Base-by-base conservation (phyloP, 2,888 invertebrate species). In the Phasia obesa region DNA sequence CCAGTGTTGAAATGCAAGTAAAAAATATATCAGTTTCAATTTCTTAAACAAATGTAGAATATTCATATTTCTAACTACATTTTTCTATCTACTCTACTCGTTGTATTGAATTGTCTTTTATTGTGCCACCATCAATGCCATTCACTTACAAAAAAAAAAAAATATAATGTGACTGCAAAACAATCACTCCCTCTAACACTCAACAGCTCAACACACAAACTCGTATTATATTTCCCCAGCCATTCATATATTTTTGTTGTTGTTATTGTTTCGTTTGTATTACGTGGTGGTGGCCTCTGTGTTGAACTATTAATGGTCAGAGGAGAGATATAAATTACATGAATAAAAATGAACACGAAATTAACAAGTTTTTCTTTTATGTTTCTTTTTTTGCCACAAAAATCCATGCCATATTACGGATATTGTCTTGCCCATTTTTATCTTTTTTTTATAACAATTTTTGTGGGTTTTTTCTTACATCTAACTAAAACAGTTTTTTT, bases 111-210 rank as follows among this genome's bases (percentile, higher is more conserved):
- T 78, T 67, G 42, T 44, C 42, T 60, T 55, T 69, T 55, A 38
- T 69, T 64, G 23, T 25, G 27, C 31, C 60, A 53, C 53, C 76
- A 55, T 17, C 77, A 78, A 79, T 83, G 75, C 77, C 81, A 69
- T 82, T 78, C 78, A 75, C 74, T 75, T 78, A 25, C 17, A 49
- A 11, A 19, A 13, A 23, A 35, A 35, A 42, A 13, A 42, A 11
- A 15, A 38, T n/a, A n/a, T n/a, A n/a, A n/a, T n/a, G n/a, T 21
- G 31, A 51, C 27, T 55, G 4, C 35, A 49, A 69, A 31, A 74
- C 80, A 81, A 82, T 64, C 73, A 78, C 82, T 74, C 74, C 77
- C 77, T 71, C 70, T 35, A 59, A 35, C 25, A 55, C 31, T 49
- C 23, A 9, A n/a, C 17, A 47, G 1, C 15, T 7, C 19, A 19